Percentiles rank a stretch among this genome's conserved stretches.
These are phyloP conservation scores for Poeciliopsis gracilis DNA, from an alignment of 2,797 vertebrate genomes.

Conservation along the genomic window DNA sequence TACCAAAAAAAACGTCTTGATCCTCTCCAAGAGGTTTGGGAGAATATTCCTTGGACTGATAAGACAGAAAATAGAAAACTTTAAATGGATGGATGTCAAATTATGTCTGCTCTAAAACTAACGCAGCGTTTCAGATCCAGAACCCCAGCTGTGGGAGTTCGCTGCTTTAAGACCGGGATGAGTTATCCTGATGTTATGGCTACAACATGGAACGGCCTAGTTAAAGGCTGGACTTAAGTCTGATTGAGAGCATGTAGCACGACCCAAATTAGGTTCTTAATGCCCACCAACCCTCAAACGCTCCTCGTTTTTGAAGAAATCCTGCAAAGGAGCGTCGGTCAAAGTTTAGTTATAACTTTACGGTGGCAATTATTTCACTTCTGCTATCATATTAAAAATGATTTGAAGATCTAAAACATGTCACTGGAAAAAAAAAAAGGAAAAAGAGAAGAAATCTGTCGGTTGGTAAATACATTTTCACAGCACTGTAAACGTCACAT, in stretches of 20 bases:
- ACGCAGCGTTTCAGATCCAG: not conserved
- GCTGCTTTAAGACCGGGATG: not conserved
- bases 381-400: not conserved
- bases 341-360: not conserved
- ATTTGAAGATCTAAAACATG: not conserved
- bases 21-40: not conserved
- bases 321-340: not conserved
- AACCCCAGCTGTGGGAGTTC: not conserved
- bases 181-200: not conserved
- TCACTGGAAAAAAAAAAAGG: not conserved
- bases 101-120: not conserved
- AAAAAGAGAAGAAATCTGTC: not conserved
- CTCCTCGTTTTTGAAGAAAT: not conserved
- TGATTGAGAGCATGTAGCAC: not conserved
- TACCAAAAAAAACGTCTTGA: no score
- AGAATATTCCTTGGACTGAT: not conserved
- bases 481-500: constrained; percentile 17
- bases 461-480: not conserved
- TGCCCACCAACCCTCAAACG: not conserved
- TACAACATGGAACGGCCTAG: not conserved
- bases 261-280: not conserved
- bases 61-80: not conserved
- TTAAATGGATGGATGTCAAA: not conserved
- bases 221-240: not conserved
- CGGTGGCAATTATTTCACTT: not conserved